Percentiles rank a stretch among this genome's conserved stretches.
phyloP scores from a whole-genome alignment of 2,797 vertebrate genomes.

The Ctenopoma kingsleyae region DNA sequence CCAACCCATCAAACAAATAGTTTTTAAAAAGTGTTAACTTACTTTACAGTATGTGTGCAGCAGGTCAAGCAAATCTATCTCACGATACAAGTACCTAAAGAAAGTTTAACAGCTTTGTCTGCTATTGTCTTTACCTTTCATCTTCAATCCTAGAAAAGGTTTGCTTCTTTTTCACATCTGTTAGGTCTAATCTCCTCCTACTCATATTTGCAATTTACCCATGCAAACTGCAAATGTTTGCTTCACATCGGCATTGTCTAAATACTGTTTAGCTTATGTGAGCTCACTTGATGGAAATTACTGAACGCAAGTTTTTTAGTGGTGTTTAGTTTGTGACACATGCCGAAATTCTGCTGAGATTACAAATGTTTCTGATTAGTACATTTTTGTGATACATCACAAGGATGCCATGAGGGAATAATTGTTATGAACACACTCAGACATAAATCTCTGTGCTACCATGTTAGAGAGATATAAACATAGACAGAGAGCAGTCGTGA shows the following conservation, averaged over 20 bases:
- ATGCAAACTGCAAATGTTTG: conserved; percentile 16
- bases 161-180: conserved; percentile 20
- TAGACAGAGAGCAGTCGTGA: neutral
- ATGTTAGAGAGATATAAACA: neutral
- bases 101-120: conserved; percentile 3
- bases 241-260: neutral
- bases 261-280: neutral
- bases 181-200: conserved; percentile 34
- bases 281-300: conserved; percentile 6
- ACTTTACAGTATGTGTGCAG: neutral
- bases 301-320: neutral
- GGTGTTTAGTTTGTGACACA: neutral
- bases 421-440: neutral
- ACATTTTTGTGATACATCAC: neutral
- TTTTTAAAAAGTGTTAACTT: conserved; percentile 24
- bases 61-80: neutral
- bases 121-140: conserved; percentile 20
- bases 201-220: conserved; percentile 22
- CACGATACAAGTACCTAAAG: conserved; percentile 15
- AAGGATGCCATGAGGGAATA: neutral
- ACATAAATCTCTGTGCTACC: neutral
- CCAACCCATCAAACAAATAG: conserved; percentile 5
- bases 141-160: neutral
- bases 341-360: neutral
- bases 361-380: neutral